Evolutionary conservation across 2,888 invertebrate genomes (phyloP).

Genomic region (Physocephala rufipes): DNA sequence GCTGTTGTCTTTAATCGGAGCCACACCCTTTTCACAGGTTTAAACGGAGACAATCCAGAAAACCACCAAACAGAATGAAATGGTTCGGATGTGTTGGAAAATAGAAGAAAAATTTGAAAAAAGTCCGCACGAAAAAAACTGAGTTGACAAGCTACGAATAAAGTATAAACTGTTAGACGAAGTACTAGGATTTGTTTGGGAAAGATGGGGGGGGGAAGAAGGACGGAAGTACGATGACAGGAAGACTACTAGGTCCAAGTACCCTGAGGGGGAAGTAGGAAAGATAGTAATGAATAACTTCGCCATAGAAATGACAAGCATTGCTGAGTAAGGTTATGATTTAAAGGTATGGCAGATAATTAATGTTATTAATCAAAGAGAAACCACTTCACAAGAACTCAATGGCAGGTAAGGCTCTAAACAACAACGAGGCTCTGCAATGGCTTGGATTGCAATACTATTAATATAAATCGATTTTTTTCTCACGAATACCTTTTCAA

Average conservation of each 20-base stretch:
- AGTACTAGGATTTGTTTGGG: too few relatives aligned
- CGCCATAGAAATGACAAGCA: neutral
- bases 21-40: constrained; percentile 29
- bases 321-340: too few relatives aligned
- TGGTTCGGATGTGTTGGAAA: neutral
- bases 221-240: too few relatives aligned
- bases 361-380: neutral
- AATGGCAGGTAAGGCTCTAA: neutral
- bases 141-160: neutral
- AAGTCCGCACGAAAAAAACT: neutral
- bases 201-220: too few relatives aligned
- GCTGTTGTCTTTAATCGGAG: neutral
- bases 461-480: too few relatives aligned
- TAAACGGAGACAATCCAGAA: constrained; percentile 28
- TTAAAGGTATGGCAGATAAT: neutral
- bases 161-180: too few relatives aligned
- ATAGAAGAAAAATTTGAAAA: neutral
- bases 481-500: too few relatives aligned
- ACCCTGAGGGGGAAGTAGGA: too few relatives aligned
- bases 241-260: too few relatives aligned
- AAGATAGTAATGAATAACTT: too few relatives aligned
- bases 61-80: constrained; percentile 4
- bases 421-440: too few relatives aligned
- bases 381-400: neutral
- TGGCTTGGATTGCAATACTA: too few relatives aligned